Conservation (phyloP, 2,888 invertebrate genomes). For the Netelia fuscicornis region DNA sequence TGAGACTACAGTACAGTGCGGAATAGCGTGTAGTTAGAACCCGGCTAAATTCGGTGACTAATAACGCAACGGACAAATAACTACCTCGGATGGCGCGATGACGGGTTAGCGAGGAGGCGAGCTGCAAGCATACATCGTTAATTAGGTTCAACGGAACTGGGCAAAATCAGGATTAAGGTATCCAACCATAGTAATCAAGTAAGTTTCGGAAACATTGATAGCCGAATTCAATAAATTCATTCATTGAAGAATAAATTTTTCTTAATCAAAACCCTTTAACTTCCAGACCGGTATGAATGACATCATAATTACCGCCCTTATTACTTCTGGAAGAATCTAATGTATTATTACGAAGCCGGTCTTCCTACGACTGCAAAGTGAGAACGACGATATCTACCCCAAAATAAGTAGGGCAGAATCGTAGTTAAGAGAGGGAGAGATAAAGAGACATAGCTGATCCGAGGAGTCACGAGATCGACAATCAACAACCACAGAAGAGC, state of each 20-base stretch:
- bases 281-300: not conserved
- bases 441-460: not conserved
- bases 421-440: not conserved
- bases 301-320: not conserved
- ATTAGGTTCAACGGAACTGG: slow-evolving; percentile 25
- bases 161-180: slow-evolving; percentile 5
- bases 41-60: slow-evolving; percentile 58
- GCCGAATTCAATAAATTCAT: too few species aligned
- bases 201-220: too few species aligned
- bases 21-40: slow-evolving; percentile 2
- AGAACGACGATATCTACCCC: too few species aligned
- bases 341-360: not conserved
- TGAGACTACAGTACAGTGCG: slow-evolving; percentile 1
- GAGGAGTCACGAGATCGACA: slow-evolving; percentile 4
- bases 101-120: slow-evolving; percentile 15
- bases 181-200: too few species aligned
- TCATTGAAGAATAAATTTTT: not conserved
- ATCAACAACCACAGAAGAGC: not conserved
- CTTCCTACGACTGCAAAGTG: not conserved
- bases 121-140: slow-evolving; percentile 34
- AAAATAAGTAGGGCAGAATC: too few species aligned
- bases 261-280: not conserved
- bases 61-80: slow-evolving; percentile 62
- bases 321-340: not conserved
- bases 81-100: slow-evolving; percentile 22